Conservation (phyloP, 2,888 invertebrate genomes). For the Empis livida region DNA sequence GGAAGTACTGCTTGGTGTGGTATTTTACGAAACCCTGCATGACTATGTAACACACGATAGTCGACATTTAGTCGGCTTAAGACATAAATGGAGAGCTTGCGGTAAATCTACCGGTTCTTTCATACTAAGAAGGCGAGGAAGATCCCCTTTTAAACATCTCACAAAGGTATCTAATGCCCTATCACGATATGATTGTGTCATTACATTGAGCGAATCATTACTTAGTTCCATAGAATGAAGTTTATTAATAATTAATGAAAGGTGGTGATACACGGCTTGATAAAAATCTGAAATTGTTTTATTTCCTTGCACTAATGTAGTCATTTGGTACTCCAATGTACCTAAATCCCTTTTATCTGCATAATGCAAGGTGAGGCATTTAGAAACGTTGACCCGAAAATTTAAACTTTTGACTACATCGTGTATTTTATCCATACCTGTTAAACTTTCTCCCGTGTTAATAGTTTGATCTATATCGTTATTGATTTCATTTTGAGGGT, state of each 20-base stretch:
- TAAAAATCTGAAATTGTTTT: constrained; percentile 1
- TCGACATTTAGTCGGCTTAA: constrained; percentile 7
- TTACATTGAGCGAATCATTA: background rate
- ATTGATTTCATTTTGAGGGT: too few species aligned
- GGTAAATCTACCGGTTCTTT: constrained; percentile 13
- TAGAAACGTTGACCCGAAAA: constrained; percentile 4
- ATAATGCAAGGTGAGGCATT: constrained; percentile 10
- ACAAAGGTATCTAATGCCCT: constrained; percentile 8
- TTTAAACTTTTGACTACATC: background rate
- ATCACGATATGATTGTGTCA: constrained; percentile 3
- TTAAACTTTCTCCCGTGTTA: too few species aligned
- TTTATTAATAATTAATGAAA: constrained; percentile 7
- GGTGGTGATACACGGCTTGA: constrained; percentile 4
- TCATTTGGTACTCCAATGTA: constrained; percentile 13
- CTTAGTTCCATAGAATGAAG: constrained; percentile 5
- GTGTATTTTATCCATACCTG: background rate
- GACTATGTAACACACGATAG: background rate
- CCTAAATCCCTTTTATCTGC: constrained; percentile 12
- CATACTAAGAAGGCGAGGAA: constrained; percentile 11
- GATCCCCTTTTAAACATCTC: constrained; percentile 8
- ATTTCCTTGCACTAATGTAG: constrained; percentile 8
- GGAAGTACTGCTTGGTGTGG: background rate
- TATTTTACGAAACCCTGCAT: background rate
- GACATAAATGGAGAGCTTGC: constrained; percentile 11
- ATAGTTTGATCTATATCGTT: too few species aligned